A percentile compares a stretch with the other conserved stretches of the same genome.
Conservation (phyloP, 1,140 invertebrate genomes). For the Drosophila nannoptera region DNA sequence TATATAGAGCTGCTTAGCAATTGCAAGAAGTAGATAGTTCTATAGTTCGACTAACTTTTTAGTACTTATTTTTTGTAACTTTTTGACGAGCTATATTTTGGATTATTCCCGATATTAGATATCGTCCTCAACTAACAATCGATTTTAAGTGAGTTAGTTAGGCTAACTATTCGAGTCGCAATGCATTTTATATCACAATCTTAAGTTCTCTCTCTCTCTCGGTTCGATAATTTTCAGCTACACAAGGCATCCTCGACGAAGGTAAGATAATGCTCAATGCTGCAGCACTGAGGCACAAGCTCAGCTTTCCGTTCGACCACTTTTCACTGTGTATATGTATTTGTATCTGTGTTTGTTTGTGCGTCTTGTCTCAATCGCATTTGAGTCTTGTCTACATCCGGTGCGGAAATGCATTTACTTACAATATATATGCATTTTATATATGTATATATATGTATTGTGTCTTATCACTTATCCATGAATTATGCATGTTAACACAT, state of each 20-base stretch:
- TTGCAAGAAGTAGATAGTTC: too few relatives aligned
- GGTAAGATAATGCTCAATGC: conserved; percentile 49
- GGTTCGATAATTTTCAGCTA: conserved; percentile 50
- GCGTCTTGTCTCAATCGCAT: conserved; percentile 5
- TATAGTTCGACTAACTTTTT: too few relatives aligned
- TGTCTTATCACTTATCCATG: not conserved
- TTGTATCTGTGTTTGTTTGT: conserved; percentile 18
- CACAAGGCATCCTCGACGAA: conserved; percentile 72
- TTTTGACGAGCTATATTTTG: too few relatives aligned
- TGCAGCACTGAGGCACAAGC: not conserved
- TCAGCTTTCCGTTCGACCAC: too few relatives aligned
- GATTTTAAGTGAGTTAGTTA: too few relatives aligned
- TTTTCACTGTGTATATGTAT: not conserved
- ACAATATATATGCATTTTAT: not conserved
- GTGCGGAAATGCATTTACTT: conserved; percentile 7
- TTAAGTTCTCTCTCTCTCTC: conserved; percentile 29
- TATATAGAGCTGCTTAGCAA: too few relatives aligned
- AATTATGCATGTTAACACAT: conserved; percentile 11
- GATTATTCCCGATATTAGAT: too few relatives aligned
- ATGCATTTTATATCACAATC: conserved; percentile 24
- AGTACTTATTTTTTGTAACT: too few relatives aligned
- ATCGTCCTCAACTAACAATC: too few relatives aligned
- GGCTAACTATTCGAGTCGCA: not conserved
- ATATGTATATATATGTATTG: not conserved
- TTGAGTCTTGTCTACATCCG: conserved; percentile 15